Conservation (phyloP, 1,140 invertebrate species). For the Nilaparvata lugens region DNA sequence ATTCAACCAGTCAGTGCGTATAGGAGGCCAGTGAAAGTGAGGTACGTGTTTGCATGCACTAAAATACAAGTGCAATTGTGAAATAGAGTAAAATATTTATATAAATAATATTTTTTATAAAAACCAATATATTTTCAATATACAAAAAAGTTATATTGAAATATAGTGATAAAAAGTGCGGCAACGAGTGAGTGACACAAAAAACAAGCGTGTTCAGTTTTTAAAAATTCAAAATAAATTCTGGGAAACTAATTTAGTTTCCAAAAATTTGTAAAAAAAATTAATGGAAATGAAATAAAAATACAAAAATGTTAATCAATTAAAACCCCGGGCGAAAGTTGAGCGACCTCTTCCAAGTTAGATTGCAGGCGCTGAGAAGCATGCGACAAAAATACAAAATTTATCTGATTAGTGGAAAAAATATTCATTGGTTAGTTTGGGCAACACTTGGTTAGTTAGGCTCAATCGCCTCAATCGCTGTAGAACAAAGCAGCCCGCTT, state of each 20-base stretch:
- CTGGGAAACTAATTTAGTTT: too few species aligned
- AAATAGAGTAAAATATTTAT: slow-evolving; percentile 13
- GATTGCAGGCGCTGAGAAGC: slow-evolving; percentile 2
- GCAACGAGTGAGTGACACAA: slow-evolving; percentile 16
- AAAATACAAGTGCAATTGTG: slow-evolving; percentile 15
- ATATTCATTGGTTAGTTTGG: background rate
- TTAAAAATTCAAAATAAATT: slow-evolving; percentile 13
- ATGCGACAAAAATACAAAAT: background rate
- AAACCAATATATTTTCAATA: slow-evolving; percentile 9
- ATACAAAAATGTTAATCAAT: slow-evolving; percentile 8
- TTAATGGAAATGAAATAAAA: slow-evolving; percentile 4
- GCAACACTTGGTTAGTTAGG: too few species aligned
- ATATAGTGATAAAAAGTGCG: slow-evolving; percentile 13
- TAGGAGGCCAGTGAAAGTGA: slow-evolving; percentile 5
- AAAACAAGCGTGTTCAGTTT: slow-evolving; percentile 16
- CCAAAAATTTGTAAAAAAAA: slow-evolving; percentile 10
- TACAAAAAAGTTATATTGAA: background rate
- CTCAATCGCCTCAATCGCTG: too few species aligned
- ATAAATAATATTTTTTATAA: slow-evolving; percentile 8
- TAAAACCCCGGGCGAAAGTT: slow-evolving; percentile 6
- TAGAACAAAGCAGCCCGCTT: too few species aligned
- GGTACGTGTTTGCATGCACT: slow-evolving; percentile 12
- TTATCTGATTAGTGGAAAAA: slow-evolving; percentile 5
- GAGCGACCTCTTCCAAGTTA: slow-evolving; percentile 5
- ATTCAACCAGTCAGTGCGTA: background rate